A percentile compares a stretch with the other conserved stretches of the same genome.
Evolutionary conservation across 2,888 invertebrate genomes (phyloP).

Genomic region (Chrysolina americana): DNA sequence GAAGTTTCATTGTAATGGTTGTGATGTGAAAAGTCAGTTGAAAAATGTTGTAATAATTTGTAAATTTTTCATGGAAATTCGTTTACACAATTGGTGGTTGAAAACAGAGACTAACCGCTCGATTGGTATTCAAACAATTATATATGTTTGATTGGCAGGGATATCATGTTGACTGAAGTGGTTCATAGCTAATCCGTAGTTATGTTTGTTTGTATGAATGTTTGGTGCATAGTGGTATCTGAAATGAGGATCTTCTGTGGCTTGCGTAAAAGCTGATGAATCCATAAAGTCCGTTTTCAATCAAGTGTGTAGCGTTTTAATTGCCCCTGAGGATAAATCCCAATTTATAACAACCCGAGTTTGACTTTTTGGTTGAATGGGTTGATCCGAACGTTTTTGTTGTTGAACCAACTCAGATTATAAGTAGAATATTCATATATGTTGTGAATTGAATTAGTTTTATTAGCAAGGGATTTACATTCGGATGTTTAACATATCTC

Average conservation of each 20-base stretch:
- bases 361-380: constrained; percentile 7
- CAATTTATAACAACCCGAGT: constrained; percentile 2
- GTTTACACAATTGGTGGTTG: no score
- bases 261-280: constrained; percentile 8
- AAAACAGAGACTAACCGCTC: no score
- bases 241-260: neutral
- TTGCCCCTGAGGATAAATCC: neutral
- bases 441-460: constrained; percentile 18
- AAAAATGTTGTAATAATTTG: no score
- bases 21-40: no score
- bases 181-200: constrained; percentile 1
- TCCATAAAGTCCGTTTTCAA: constrained; percentile 18
- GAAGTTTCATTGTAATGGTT: no score
- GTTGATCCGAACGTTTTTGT: constrained; percentile 5
- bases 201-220: constrained; percentile 10
- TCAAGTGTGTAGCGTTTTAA: constrained; percentile 12
- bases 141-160: neutral
- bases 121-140: no score
- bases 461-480: constrained; percentile 5
- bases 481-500: neutral
- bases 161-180: neutral
- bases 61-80: no score
- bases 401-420: constrained; percentile 1
- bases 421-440: neutral
- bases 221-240: constrained; percentile 6